Evolutionary conservation across 1,140 invertebrate genomes (phyloP).

Genomic region (Copidosoma floridanum): DNA sequence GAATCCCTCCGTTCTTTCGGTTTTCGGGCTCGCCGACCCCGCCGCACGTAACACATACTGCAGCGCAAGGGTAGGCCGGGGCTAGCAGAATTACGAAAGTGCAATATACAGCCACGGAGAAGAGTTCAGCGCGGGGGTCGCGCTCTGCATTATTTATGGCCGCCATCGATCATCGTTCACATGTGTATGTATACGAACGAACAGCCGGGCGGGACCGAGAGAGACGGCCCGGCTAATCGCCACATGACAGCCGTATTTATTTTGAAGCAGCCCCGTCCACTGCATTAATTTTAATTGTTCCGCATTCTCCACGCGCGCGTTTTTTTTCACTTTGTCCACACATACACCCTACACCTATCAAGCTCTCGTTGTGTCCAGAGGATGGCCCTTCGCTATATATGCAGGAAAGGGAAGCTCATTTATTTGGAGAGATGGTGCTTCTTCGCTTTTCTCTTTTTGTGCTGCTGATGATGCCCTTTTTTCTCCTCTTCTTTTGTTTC

Average conservation of each 20-base stretch:
- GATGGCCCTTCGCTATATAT: too few relatives aligned
- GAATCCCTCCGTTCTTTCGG: constrained; percentile 32
- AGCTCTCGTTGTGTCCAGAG: too few relatives aligned
- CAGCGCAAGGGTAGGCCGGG: constrained; percentile 41
- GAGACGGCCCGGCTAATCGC: constrained; percentile 51
- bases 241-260: constrained; percentile 55
- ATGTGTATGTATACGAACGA: too few relatives aligned
- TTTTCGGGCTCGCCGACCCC: too few relatives aligned
- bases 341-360: not conserved
- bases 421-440: too few relatives aligned
- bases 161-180: constrained; percentile 54
- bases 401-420: not conserved
- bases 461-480: too few relatives aligned
- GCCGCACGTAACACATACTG: too few relatives aligned
- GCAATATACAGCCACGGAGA: not conserved
- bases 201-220: constrained; percentile 19
- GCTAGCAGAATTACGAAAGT: constrained; percentile 27
- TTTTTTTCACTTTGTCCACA: not conserved
- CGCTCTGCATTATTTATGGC: constrained; percentile 55
- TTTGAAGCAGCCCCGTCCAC: constrained; percentile 44
- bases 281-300: constrained; percentile 51
- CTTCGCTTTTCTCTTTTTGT: too few relatives aligned
- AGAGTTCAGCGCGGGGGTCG: constrained; percentile 24
- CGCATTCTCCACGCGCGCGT: constrained; percentile 8
- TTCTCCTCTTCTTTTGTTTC: too few relatives aligned